Conservation (phyloP, 2,888 invertebrate genomes). For the Epirrita christyi region DNA sequence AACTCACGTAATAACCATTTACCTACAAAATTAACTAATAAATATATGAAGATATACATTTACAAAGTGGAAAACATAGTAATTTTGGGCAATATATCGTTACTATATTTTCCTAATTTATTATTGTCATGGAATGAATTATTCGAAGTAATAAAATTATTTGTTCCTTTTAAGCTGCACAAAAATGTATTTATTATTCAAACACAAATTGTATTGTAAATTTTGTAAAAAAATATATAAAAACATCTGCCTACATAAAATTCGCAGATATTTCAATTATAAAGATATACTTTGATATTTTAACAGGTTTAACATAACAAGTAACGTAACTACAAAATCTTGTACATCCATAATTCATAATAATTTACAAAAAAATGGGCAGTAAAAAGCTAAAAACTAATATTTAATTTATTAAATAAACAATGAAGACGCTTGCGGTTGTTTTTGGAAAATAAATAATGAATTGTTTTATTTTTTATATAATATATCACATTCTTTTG, state of each 20-base stretch:
- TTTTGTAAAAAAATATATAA: conserved; percentile 2
- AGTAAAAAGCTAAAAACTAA: conserved; percentile 37
- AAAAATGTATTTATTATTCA: neutral
- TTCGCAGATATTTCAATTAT: neutral
- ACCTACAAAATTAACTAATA: conserved; percentile 38
- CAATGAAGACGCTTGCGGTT: conserved; percentile 22
- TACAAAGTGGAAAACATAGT: conserved; percentile 38
- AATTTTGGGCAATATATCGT: conserved; percentile 45
- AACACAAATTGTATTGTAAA: neutral
- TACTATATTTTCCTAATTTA: conserved; percentile 37
- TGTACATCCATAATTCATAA: conserved; percentile 20
- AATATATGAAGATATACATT: neutral
- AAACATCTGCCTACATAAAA: conserved; percentile 10
- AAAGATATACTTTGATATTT: neutral
- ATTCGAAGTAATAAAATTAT: neutral
- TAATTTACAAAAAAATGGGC: conserved; percentile 21
- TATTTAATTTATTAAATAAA: conserved; percentile 28
- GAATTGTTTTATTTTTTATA: conserved; percentile 5
- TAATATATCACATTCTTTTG: conserved; percentile 16
- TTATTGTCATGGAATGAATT: conserved; percentile 28
- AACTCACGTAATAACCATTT: conserved; percentile 32
- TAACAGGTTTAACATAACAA: neutral
- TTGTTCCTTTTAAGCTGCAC: conserved; percentile 7
- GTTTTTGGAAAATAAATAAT: conserved; percentile 16
- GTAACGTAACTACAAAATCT: neutral